These are phyloP conservation scores for Steinernema feltiae DNA, from an alignment of 1,140 invertebrate genomes.

Conservation along the genomic window DNA sequence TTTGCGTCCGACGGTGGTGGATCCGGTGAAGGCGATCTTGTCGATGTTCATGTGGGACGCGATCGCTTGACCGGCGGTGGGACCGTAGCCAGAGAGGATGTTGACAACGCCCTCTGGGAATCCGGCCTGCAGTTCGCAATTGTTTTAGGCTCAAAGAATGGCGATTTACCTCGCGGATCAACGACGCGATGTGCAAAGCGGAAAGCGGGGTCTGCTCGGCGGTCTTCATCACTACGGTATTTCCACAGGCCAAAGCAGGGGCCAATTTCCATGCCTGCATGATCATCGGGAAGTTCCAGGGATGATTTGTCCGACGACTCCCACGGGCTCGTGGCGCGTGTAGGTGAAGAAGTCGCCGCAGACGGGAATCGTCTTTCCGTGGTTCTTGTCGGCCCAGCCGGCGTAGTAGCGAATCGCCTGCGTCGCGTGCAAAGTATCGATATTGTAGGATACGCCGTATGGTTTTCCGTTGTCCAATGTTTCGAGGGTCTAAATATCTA, in stretches of 20 bases:
- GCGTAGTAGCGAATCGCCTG: conserved; percentile 69
- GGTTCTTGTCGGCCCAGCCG: conserved; percentile 83
- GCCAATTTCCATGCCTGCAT: conserved; percentile 94
- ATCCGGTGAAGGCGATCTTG: conserved; percentile 84
- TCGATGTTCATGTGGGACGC: conserved; percentile 68
- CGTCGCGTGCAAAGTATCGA: conserved; percentile 60
- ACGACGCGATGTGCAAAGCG: conserved; percentile 72
- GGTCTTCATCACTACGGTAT: conserved; percentile 80
- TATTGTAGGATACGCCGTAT: conserved; percentile 63
- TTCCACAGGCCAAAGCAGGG: conserved; percentile 78
- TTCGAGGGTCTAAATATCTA: conserved; percentile 69
- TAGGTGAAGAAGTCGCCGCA: conserved; percentile 75
- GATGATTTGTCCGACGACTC: conserved; percentile 93
- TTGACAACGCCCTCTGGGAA: conserved; percentile 67
- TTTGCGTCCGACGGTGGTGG: conserved; percentile 70
- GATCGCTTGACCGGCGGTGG: conserved; percentile 74
- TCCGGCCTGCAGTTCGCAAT: conserved; percentile 64
- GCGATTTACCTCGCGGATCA: conserved; percentile 70
- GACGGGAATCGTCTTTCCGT: conserved; percentile 77
- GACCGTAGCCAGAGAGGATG: conserved; percentile 75
- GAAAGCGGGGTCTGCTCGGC: conserved; percentile 88
- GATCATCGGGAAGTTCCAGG: conserved; percentile 93
- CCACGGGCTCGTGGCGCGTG: conserved; percentile 89
- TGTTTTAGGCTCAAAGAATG: background rate
- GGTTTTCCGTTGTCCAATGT: conserved; percentile 83